These are phyloP conservation scores for Zaprionus ghesquierei DNA, from an alignment of 1,140 invertebrate genomes.

Conservation along the genomic window DNA sequence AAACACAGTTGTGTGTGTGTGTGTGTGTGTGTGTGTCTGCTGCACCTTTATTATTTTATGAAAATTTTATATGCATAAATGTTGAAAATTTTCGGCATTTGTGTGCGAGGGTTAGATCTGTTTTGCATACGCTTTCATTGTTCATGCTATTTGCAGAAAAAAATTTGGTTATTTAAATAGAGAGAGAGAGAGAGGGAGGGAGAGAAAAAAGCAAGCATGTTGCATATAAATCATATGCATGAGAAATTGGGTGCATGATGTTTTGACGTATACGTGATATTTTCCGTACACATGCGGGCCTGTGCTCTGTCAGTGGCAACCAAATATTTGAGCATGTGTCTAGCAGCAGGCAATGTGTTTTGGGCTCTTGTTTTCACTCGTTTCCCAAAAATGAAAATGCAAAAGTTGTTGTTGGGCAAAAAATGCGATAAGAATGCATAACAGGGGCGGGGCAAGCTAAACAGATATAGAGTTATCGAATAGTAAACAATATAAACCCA, in stretches of 20 bases:
- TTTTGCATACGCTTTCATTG: constrained; percentile 58
- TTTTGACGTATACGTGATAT: constrained; percentile 42
- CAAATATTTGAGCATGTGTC: constrained; percentile 19
- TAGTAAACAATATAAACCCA: not conserved
- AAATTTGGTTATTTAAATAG: constrained; percentile 67
- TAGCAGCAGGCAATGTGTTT: too few relatives aligned
- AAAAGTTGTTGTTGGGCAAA: not conserved
- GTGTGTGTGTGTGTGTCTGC: constrained; percentile 31
- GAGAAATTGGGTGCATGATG: constrained; percentile 16
- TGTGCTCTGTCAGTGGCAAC: constrained; percentile 14
- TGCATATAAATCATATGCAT: constrained; percentile 59
- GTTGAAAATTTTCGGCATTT: constrained; percentile 43
- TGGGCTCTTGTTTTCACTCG: not conserved
- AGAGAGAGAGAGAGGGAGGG: constrained; percentile 20
- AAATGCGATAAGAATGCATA: not conserved
- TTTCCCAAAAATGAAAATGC: constrained; percentile 3
- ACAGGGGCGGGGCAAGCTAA: too few relatives aligned
- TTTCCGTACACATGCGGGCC: constrained; percentile 15
- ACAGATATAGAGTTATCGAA: not conserved
- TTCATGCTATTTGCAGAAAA: constrained; percentile 41
- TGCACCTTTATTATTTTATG: constrained; percentile 75
- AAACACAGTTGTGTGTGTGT: constrained; percentile 18
- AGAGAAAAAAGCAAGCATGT: constrained; percentile 6
- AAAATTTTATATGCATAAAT: constrained; percentile 63
- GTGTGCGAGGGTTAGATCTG: constrained; percentile 15